These are phyloP conservation scores for Neostethus bicornis DNA, from an alignment of 2,797 vertebrate genomes.

Conservation along the genomic window DNA sequence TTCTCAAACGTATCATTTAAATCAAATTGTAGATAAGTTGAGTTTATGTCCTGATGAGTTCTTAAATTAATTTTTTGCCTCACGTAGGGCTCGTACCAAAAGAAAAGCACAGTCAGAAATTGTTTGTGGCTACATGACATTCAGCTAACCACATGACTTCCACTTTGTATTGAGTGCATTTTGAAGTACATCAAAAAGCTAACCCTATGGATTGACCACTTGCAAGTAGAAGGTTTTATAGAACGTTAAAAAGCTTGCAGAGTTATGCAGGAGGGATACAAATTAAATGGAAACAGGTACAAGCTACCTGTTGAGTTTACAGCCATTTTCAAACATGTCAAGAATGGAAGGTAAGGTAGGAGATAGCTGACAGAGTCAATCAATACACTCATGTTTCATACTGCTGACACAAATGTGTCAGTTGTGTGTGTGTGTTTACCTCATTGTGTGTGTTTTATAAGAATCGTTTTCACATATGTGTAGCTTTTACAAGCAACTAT, in stretches of 20 bases:
- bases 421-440: conserved; percentile 17
- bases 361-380: conserved; percentile 59
- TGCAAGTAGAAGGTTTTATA: conserved; percentile 9
- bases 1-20: neutral
- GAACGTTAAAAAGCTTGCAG: conserved; percentile 18
- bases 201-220: neutral
- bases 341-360: conserved; percentile 44
- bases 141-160: conserved; percentile 3
- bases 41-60: neutral
- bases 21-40: neutral
- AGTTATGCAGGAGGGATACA: conserved; percentile 5
- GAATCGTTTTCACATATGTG: too few relatives aligned
- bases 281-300: conserved; percentile 25
- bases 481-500: too few relatives aligned
- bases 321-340: conserved; percentile 50
- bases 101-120: conserved; percentile 1
- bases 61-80: conserved; percentile 9
- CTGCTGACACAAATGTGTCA: too few relatives aligned
- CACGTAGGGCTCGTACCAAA: conserved; percentile 5
- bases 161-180: conserved; percentile 18
- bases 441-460: neutral
- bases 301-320: conserved; percentile 35
- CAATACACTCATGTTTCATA: conserved; percentile 66
- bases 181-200: conserved; percentile 11
- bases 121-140: conserved; percentile 8